A percentile compares a stretch with the other conserved stretches of the same genome.
phyloP scores from a whole-genome alignment of 2,797 vertebrate genomes.

The Acanthis flammea region DNA sequence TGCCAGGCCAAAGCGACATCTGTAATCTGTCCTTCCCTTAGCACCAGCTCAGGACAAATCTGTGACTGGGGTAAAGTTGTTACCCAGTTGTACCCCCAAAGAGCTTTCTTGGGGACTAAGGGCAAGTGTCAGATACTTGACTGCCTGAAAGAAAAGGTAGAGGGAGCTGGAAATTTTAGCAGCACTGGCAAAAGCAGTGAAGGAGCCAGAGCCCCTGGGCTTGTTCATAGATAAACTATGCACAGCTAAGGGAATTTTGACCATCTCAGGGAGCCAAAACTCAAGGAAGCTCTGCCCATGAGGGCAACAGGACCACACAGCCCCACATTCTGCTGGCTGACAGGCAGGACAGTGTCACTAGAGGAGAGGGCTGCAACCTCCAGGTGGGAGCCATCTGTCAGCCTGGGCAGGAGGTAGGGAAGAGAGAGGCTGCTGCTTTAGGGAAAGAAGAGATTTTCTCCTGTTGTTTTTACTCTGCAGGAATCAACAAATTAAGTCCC shows the following conservation, averaged over 20 bases:
- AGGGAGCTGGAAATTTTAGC: background rate
- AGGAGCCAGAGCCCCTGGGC: background rate
- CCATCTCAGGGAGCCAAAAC: background rate
- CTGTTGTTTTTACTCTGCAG: conserved; percentile 10
- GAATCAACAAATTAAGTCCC: conserved; percentile 36
- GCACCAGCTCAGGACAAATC: background rate
- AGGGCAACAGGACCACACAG: background rate
- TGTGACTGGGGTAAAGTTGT: background rate
- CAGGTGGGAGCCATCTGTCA: conserved; percentile 51
- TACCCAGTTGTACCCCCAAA: background rate
- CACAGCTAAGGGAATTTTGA: background rate
- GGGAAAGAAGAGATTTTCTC: conserved; percentile 31
- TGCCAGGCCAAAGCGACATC: background rate
- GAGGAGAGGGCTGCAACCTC: background rate
- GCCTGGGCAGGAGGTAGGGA: background rate
- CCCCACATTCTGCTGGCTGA: background rate
- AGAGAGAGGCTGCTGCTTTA: background rate
- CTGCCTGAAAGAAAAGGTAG: background rate
- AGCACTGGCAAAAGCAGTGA: background rate
- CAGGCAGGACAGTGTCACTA: background rate
- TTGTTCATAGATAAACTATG: background rate
- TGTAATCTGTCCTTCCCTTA: background rate
- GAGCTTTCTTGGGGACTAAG: background rate
- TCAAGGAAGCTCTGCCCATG: background rate
- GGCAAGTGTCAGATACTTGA: background rate